Conservation (phyloP, 1,140 invertebrate genomes). For the Zaprionus capensis region DNA sequence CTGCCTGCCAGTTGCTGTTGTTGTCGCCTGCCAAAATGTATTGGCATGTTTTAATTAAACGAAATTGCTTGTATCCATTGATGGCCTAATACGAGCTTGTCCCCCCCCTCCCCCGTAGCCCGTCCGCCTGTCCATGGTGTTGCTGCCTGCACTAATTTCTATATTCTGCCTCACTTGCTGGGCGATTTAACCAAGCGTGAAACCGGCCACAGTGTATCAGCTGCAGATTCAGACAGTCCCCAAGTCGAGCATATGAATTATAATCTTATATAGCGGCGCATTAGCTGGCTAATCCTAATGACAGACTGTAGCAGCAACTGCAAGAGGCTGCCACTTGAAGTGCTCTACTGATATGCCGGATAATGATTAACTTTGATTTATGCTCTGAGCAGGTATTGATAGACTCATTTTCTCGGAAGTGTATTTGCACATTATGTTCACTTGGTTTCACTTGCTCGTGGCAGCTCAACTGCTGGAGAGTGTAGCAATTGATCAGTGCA, state of each 20-base stretch:
- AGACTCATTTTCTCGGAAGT: background rate
- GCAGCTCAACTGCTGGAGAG: background rate
- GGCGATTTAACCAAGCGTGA: constrained; percentile 39
- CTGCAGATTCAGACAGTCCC: background rate
- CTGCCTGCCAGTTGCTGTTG: constrained; percentile 12
- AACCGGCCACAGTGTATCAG: constrained; percentile 7
- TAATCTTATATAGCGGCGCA: background rate
- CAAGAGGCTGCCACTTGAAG: background rate
- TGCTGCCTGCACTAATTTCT: constrained; percentile 23
- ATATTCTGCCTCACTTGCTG: constrained; percentile 21
- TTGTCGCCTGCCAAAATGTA: constrained; percentile 50
- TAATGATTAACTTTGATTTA: background rate
- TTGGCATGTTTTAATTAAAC: constrained; percentile 81
- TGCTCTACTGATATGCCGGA: background rate
- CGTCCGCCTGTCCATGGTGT: background rate
- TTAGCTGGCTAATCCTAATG: background rate
- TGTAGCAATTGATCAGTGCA: background rate
- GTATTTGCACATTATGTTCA: background rate
- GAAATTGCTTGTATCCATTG: constrained; percentile 80
- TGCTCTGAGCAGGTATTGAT: background rate
- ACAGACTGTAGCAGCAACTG: background rate
- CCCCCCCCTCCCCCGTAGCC: too few species aligned
- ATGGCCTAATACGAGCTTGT: constrained; percentile 64
- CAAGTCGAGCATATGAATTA: constrained; percentile 1
- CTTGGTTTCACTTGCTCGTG: background rate